phyloP scores from a whole-genome alignment of 2,888 invertebrate species.

The Mythimna pallens region DNA sequence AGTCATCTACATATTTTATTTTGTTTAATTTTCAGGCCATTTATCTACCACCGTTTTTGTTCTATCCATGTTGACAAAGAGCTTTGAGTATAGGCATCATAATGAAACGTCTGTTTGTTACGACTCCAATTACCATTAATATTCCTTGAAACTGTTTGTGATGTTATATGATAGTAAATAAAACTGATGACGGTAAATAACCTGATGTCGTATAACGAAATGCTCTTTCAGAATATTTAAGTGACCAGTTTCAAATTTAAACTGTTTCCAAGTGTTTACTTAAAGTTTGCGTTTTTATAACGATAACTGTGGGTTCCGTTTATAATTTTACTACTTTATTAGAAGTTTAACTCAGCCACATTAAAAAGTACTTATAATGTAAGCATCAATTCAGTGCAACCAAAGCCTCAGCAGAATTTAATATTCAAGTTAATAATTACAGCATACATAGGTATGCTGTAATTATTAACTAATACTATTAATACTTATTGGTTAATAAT shows the following conservation, averaged over 20 bases:
- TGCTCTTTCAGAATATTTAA: conserved; percentile 72
- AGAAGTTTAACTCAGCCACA: neutral
- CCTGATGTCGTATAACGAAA: conserved; percentile 68
- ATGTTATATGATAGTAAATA: conserved; percentile 65
- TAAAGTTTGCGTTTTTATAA: conserved; percentile 8
- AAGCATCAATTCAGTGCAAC: no score
- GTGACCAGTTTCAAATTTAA: conserved; percentile 20
- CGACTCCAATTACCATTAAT: conserved; percentile 71
- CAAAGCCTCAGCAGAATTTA: no score
- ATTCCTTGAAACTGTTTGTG: conserved; percentile 73
- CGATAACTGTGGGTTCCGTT: conserved; percentile 40
- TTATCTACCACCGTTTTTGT: conserved; percentile 40
- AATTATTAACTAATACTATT: no score
- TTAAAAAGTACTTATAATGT: neutral
- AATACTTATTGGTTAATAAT: no score
- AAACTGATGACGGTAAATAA: conserved; percentile 64
- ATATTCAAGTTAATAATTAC: no score
- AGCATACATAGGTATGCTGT: no score
- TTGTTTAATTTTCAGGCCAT: conserved; percentile 53
- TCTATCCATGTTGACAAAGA: conserved; percentile 22
- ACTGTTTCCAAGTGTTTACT: conserved; percentile 17
- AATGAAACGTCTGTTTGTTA: conserved; percentile 52
- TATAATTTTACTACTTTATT: neutral
- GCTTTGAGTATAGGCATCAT: conserved; percentile 37
- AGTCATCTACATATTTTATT: conserved; percentile 60